A percentile compares a stretch with the other conserved stretches of the same genome.
These are phyloP conservation scores for Drosophila antonietae DNA, from an alignment of 2,888 invertebrate genomes.

Conservation along the genomic window DNA sequence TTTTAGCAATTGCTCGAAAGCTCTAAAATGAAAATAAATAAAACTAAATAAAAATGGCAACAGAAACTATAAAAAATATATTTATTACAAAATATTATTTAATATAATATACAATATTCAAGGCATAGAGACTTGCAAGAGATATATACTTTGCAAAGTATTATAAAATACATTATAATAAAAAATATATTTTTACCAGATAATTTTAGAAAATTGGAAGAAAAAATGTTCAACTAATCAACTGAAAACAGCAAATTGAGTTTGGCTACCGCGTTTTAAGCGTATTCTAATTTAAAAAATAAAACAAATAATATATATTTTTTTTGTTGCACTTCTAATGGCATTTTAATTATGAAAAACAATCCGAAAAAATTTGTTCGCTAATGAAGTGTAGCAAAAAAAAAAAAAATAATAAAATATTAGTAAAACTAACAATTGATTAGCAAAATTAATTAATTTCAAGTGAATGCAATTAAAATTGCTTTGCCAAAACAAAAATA, in stretches of 20 bases:
- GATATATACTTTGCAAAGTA: too few species aligned
- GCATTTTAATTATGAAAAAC: constrained; percentile 2
- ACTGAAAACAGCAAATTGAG: constrained; percentile 2
- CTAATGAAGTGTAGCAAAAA: constrained; percentile 1
- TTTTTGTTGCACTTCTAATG: neutral
- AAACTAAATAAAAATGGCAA: too few species aligned
- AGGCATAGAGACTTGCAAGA: too few species aligned
- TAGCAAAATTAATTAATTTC: neutral
- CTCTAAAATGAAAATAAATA: too few species aligned
- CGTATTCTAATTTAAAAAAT: neutral
- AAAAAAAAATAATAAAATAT: neutral
- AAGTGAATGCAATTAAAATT: constrained; percentile 9
- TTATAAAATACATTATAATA: too few species aligned
- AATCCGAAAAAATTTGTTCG: neutral
- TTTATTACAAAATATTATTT: too few species aligned
- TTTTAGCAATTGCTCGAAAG: too few species aligned
- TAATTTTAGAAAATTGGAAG: neutral
- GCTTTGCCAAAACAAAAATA: neutral
- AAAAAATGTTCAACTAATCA: neutral
- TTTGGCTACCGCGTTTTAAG: neutral
- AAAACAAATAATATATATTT: neutral
- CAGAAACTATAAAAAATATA: too few species aligned
- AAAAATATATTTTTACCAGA: neutral
- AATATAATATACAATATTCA: too few species aligned
- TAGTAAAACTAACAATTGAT: neutral